phyloP scores from a whole-genome alignment of 35 echinoderm and acorn worm genomes.

The Anneissia japonica region DNA sequence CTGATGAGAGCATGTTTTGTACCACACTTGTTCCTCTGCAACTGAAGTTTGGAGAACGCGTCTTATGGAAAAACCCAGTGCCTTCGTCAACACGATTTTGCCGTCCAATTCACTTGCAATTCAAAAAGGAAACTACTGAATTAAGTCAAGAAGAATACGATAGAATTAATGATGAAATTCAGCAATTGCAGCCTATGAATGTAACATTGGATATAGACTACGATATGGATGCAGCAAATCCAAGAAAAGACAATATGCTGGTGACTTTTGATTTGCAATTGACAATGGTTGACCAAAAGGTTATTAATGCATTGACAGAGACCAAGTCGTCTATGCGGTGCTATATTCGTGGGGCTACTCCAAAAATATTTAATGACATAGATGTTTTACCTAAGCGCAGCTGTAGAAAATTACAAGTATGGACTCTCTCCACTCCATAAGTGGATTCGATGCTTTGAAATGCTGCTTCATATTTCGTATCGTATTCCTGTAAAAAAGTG shows the following conservation, averaged over 20 bases:
- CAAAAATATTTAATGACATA: conserved; percentile 33
- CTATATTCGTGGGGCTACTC: conserved; percentile 41
- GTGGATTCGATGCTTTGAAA: conserved; percentile 48
- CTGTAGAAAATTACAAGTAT: conserved; percentile 20
- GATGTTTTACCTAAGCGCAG: conserved; percentile 5
- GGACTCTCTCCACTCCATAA: conserved; percentile 32
- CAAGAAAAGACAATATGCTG: conserved; percentile 12
- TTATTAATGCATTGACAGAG: conserved; percentile 42
- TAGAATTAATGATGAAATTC: conserved; percentile 10
- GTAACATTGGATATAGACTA: conserved; percentile 21
- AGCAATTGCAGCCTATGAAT: conserved; percentile 20
- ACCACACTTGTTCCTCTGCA: conserved; percentile 49
- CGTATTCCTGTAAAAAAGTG: conserved; percentile 40
- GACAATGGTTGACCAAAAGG: conserved; percentile 57
- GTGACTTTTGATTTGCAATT: conserved; percentile 38
- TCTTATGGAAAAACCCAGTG: conserved; percentile 39
- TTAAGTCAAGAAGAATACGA: conserved; percentile 7
- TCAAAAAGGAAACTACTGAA: conserved; percentile 34
- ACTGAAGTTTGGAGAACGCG: conserved; percentile 6
- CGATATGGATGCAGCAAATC: conserved; percentile 18
- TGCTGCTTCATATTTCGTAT: conserved; percentile 48
- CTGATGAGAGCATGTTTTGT: conserved; percentile 33
- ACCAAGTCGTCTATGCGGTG: conserved; percentile 52
- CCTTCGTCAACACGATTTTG: conserved; percentile 36
- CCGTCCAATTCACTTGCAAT: conserved; percentile 29